Percentiles rank a stretch among this genome's conserved stretches.
phyloP scores from a whole-genome alignment of 2,113 vertebrate genomes.

The Carassius gibelio region DNA sequence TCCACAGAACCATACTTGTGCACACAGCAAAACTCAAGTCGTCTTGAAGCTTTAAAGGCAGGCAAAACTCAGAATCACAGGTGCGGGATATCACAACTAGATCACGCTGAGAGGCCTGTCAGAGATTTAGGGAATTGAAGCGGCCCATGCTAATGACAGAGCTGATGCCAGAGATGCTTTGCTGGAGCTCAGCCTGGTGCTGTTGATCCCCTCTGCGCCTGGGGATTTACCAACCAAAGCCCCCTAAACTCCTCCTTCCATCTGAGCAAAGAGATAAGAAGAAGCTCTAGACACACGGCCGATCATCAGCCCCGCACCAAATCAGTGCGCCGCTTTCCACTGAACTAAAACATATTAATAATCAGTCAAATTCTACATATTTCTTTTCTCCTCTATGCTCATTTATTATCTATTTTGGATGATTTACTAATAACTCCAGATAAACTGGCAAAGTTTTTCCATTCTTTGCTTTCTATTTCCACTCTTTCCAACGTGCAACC shows the following conservation, averaged over 20 bases:
- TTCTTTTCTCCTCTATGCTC: neutral
- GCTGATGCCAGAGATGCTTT: constrained; percentile 31
- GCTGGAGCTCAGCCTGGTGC: constrained; percentile 27
- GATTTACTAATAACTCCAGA: neutral
- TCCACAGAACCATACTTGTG: neutral
- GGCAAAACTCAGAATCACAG: constrained; percentile 32
- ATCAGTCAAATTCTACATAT: neutral
- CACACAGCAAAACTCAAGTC: neutral
- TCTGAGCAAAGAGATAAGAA: constrained; percentile 24
- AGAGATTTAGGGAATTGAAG: constrained; percentile 26
- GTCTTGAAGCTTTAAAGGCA: neutral
- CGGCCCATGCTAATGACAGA: constrained; percentile 29
- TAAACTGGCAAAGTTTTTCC: too few relatives aligned
- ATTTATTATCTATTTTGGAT: neutral
- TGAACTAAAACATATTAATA: neutral
- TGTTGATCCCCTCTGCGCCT: constrained; percentile 36
- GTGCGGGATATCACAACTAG: constrained; percentile 29
- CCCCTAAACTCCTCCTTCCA: constrained; percentile 35
- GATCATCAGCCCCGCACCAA: neutral
- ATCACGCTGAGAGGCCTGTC: neutral
- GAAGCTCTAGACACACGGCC: constrained; percentile 9
- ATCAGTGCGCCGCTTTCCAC: neutral
- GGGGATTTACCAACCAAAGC: constrained; percentile 45
- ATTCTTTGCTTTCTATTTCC: too few relatives aligned
- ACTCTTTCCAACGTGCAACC: too few relatives aligned